These are phyloP conservation scores for Xiphorhynchus elegans DNA, from an alignment of 2,113 vertebrate genomes.

Conservation along the genomic window DNA sequence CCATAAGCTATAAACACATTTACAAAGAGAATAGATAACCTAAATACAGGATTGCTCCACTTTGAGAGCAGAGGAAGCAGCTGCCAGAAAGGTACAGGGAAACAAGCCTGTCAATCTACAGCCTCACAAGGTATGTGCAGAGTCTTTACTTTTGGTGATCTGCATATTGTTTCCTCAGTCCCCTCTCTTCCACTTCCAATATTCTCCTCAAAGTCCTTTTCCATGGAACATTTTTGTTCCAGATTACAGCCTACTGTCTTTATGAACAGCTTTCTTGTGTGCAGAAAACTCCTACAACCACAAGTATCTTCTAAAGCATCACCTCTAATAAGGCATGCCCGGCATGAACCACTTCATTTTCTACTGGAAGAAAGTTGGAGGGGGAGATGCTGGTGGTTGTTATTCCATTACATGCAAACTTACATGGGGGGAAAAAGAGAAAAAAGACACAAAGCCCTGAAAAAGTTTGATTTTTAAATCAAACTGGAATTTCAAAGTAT, in stretches of 20 bases:
- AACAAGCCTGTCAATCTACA: neutral
- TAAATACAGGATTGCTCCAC: neutral
- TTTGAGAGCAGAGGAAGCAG: neutral
- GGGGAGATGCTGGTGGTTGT: neutral
- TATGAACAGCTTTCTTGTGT: neutral
- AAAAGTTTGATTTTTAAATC: neutral
- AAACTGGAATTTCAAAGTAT: neutral
- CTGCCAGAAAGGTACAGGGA: neutral
- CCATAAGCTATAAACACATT: neutral
- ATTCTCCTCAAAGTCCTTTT: neutral
- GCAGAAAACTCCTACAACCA: neutral
- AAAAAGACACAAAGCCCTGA: neutral
- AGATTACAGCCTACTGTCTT: neutral
- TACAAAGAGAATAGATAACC: neutral
- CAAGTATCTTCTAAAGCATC: neutral
- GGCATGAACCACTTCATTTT: neutral
- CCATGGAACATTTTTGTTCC: neutral
- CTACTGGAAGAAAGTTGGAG: neutral
- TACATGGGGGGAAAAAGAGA: neutral
- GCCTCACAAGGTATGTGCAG: rapidly evolving
- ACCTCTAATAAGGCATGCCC: neutral
- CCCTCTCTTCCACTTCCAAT: neutral
- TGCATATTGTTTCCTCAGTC: neutral
- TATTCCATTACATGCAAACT: neutral
- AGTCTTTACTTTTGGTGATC: neutral